Evolutionary conservation across 2,113 vertebrate genomes (phyloP).

Genomic region (Thermophis baileyi): DNA sequence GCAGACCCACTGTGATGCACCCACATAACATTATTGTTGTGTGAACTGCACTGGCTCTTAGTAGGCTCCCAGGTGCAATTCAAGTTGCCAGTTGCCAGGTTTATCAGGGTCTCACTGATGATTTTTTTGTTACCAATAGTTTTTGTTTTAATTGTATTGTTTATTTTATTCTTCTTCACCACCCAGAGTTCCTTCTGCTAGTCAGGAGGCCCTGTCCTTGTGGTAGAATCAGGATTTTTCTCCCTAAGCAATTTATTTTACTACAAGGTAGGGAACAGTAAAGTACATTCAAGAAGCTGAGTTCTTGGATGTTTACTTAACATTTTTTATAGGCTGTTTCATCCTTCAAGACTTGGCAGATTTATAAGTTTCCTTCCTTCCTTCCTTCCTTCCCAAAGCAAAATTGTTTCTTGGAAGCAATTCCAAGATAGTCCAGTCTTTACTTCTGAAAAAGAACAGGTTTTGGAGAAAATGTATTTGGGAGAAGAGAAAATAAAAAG

Average conservation of each 20-base stretch:
- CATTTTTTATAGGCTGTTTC: not conserved
- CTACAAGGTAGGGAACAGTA: not conserved
- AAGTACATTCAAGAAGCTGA: not conserved
- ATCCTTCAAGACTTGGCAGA: not conserved
- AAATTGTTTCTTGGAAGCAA: not conserved
- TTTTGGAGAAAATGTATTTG: not conserved
- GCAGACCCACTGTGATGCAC: not conserved
- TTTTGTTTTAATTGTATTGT: not conserved
- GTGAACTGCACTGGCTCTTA: not conserved
- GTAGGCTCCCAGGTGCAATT: not conserved
- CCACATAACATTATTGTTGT: not conserved
- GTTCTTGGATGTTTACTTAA: not conserved
- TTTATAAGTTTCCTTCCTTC: not conserved
- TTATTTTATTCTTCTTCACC: not conserved
- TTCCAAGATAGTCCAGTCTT: not conserved
- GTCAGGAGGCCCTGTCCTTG: not conserved
- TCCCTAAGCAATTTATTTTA: not conserved
- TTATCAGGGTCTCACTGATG: not conserved
- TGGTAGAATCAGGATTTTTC: not conserved
- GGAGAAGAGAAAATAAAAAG: not conserved
- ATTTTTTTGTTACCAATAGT: not conserved
- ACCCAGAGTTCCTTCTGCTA: not conserved
- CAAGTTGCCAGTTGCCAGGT: not conserved
- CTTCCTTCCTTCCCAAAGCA: not conserved
- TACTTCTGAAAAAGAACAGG: not conserved